These are phyloP conservation scores for Nesometra sesokonis DNA, from an alignment of 35 echinoderm and acorn worm genomes.

Conservation along the genomic window DNA sequence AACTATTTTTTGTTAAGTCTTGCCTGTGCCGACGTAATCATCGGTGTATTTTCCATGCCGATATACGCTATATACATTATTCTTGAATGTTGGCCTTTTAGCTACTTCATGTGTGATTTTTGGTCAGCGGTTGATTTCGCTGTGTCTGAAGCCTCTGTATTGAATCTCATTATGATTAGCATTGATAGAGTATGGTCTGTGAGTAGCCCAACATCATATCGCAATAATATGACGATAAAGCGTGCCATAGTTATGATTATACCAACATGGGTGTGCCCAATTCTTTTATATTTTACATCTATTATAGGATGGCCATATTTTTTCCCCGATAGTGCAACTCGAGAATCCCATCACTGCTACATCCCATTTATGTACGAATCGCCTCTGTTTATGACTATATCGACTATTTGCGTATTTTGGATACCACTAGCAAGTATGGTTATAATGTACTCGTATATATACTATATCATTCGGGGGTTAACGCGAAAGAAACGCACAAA, in stretches of 20 bases:
- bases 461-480: slow-evolving; percentile 76
- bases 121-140: slow-evolving; percentile 97
- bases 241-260: slow-evolving; percentile 88
- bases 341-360: slow-evolving; percentile 37
- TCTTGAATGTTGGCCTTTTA: slow-evolving; percentile 79
- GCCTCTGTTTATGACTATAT: slow-evolving; percentile 66
- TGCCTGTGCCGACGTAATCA: slow-evolving; percentile 90
- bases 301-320: slow-evolving; percentile 95
- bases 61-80: slow-evolving; percentile 89
- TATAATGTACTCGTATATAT: slow-evolving; percentile 87
- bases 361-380: slow-evolving; percentile 76
- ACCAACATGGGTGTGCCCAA: slow-evolving; percentile 90
- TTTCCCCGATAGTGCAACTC: slow-evolving; percentile 9
- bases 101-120: slow-evolving; percentile 77
- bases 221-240: slow-evolving; percentile 95
- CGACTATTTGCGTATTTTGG: slow-evolving; percentile 87
- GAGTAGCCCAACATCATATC: slow-evolving; percentile 75
- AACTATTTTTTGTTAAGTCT: slow-evolving; percentile 98
- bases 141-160: slow-evolving; percentile 80
- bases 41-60: slow-evolving; percentile 94
- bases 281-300: slow-evolving; percentile 78
- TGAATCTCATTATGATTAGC: slow-evolving; percentile 95
- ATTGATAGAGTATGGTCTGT: slow-evolving; percentile 95
- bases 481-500: slow-evolving; percentile 50
- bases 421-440: slow-evolving; percentile 69